Base-by-base conservation (phyloP, 1,140 invertebrate species). In the Aphis craccivora region DNA sequence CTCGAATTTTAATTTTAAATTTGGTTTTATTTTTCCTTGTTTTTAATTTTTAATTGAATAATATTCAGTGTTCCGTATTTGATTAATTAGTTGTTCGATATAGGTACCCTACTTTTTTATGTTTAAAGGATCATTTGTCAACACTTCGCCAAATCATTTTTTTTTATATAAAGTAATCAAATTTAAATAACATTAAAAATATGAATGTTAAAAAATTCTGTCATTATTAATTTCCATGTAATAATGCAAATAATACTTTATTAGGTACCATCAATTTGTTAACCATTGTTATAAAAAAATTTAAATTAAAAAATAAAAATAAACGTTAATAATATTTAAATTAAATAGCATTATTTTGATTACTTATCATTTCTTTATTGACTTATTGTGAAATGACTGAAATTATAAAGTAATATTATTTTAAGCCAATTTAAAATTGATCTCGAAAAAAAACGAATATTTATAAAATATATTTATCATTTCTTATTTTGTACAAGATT, bases 41-140 rank as follows among this genome's bases (percentile, higher is more conserved):
- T n/a, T 81, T 37, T 35, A 35, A 67, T 67, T 67, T 81, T 81
- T 81, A 37, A 81, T 81, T 81, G 76, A 35, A 81, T 81, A 35
- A 81, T 20, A 81, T 20, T 81, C 76, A 81, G 60, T n/a, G 30
- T 67, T 81, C 20, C 35, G 35, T 35, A 81, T 37, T 81, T 81
- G 76, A 81, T 81, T 81, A 81, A 81, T 81, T 81, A 81, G 76
- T 81, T 37, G 76, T 81, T 20, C 35, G 7, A 81, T 81, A 81
- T 81, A 81, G 60, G 60, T 67, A 22, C 20, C 35, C 7, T 37
- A 81, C 18, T 37, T 37, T 35, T 35, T 35, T 81, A 81, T 81
- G 11, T 81, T 37, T 37, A 37, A 35, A 81, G n/a, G 35, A 81
- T 35, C n/a, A 81, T 81, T 81, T 81, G n/a, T 81, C 35, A 81